Percentiles rank a stretch among this genome's conserved stretches.
Evolutionary conservation across 2,797 vertebrate species (phyloP).

Genomic region (Masticophis lateralis): DNA sequence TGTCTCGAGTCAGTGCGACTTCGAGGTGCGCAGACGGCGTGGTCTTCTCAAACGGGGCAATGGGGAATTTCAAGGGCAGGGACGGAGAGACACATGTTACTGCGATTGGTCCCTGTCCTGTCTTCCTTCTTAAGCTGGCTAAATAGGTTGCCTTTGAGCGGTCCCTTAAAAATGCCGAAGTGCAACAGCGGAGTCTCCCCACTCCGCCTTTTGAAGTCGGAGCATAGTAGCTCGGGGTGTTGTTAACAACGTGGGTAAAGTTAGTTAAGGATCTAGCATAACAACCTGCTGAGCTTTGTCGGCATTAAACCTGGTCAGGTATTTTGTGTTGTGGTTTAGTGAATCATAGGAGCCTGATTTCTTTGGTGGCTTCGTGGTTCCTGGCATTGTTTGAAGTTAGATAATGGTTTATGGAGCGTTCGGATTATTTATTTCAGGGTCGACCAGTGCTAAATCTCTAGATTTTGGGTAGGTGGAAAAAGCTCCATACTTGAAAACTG

Average conservation of each 20-base stretch:
- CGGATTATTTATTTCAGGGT: not conserved
- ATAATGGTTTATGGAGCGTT: not conserved
- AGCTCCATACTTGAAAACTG: not conserved
- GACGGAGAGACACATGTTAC: not conserved
- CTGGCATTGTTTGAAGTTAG: not conserved
- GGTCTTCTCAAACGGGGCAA: not conserved
- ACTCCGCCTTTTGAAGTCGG: not conserved
- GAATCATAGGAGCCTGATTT: not conserved
- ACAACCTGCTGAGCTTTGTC: not conserved
- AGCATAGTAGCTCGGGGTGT: not conserved
- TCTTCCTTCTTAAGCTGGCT: not conserved
- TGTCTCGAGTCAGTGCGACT: conserved; percentile 61
- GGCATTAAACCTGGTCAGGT: not conserved
- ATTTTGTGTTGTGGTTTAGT: not conserved
- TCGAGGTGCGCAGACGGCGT: conserved; percentile 71
- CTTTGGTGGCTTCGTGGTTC: not conserved
- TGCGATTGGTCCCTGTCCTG: no score
- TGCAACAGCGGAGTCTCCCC: not conserved
- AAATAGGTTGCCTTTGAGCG: not conserved
- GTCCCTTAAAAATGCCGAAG: not conserved
- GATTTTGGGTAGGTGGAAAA: not conserved
- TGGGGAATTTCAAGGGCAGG: not conserved
- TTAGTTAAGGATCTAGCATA: not conserved
- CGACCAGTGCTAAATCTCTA: not conserved
- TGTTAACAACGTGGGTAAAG: not conserved